These are phyloP conservation scores for Heliconius ethilla DNA, from an alignment of 2,888 invertebrate genomes.

Conservation along the genomic window DNA sequence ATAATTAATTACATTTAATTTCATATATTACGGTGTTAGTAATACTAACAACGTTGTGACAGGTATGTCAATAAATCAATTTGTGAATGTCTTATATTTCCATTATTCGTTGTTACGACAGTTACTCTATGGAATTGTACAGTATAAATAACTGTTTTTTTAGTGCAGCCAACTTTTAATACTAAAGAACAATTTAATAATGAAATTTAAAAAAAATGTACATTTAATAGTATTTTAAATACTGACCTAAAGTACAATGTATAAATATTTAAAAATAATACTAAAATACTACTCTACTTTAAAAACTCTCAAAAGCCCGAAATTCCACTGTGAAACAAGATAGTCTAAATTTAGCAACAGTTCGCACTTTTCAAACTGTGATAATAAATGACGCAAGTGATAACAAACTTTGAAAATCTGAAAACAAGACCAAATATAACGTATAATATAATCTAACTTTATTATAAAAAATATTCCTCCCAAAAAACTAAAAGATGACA, in stretches of 20 bases:
- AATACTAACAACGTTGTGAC: neutral
- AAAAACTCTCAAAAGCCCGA: neutral
- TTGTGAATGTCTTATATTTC: neutral
- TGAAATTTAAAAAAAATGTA: neutral
- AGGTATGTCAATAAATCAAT: conserved; percentile 13
- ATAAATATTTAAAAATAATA: neutral
- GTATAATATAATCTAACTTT: neutral
- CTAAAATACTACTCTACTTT: neutral
- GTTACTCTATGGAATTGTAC: neutral
- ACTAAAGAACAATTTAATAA: neutral
- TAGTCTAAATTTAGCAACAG: conserved; percentile 32
- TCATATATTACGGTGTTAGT: neutral
- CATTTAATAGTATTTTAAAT: neutral
- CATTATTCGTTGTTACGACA: neutral
- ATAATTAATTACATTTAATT: conserved; percentile 15
- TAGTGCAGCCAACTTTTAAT: neutral
- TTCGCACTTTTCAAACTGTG: conserved; percentile 27
- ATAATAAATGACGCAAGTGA: conserved; percentile 41
- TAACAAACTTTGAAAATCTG: conserved; percentile 28
- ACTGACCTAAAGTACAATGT: neutral
- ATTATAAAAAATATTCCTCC: neutral
- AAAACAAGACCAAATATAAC: neutral
- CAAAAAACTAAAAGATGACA: neutral
- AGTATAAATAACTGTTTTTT: neutral
- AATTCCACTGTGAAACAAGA: neutral